phyloP scores from a whole-genome alignment of 2,797 vertebrate species.

The Acestrorhynchus altus region DNA sequence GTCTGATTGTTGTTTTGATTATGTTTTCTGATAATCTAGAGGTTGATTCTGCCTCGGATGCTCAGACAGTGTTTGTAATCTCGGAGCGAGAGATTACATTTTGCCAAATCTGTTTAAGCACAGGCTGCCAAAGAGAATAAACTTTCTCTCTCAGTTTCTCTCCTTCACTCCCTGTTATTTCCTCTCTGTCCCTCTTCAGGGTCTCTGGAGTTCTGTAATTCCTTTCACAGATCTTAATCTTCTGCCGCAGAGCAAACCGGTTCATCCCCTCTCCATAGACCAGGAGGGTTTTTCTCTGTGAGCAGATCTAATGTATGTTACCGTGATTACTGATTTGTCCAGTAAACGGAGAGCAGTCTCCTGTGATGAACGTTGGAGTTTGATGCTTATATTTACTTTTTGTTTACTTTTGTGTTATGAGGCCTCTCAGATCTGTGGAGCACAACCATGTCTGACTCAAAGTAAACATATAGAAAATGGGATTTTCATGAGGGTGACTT shows the following conservation, averaged over 20 bases:
- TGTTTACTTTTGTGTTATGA: conserved; percentile 37
- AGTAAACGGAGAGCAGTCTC: conserved; percentile 4
- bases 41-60: neutral
- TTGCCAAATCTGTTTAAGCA: neutral
- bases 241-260: conserved; percentile 15
- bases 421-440: conserved; percentile 3
- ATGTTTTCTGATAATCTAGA: neutral
- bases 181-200: conserved; percentile 51
- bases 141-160: conserved; percentile 1
- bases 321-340: conserved; percentile 16
- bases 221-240: conserved; percentile 65
- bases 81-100: neutral
- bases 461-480: conserved; percentile 20
- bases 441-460: conserved; percentile 3
- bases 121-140: neutral
- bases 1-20: conserved; percentile 1
- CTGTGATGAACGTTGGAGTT: conserved; percentile 24
- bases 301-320: conserved; percentile 10
- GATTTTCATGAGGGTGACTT: conserved; percentile 2
- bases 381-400: conserved; percentile 35
- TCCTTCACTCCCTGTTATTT: conserved; percentile 47
- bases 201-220: conserved; percentile 57
- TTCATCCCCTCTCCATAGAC: conserved; percentile 7
- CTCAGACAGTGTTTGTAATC: neutral
- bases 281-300: neutral